A percentile compares a stretch with the other conserved stretches of the same genome.
Conservation (phyloP, 2,797 vertebrate genomes). For the Takifugu rubripes region DNA sequence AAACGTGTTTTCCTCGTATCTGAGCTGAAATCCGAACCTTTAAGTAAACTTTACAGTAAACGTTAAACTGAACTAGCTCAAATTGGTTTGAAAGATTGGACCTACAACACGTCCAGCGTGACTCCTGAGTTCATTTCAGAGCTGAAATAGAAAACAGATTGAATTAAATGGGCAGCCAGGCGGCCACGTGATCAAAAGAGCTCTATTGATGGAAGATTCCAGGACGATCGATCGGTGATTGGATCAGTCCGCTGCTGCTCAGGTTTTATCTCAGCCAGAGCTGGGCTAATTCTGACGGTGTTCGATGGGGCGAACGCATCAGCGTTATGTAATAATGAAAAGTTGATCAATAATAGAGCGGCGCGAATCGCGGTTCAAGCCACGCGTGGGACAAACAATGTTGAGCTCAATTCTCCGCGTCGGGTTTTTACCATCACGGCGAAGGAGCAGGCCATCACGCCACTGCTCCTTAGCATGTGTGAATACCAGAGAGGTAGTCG, state of each 20-base stretch:
- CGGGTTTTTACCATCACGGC: no score
- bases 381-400: no score
- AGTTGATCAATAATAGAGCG: background rate
- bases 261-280: conserved; percentile 42
- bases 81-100: no score
- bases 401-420: no score
- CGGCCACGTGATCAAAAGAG: conserved; percentile 44
- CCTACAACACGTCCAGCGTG: background rate
- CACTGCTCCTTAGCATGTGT: no score
- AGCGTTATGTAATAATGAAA: conserved; percentile 8
- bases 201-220: conserved; percentile 39
- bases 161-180: conserved; percentile 44
- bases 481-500: no score
- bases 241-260: conserved; percentile 21
- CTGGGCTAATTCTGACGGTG: conserved; percentile 33
- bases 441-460: no score
- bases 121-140: conserved; percentile 30
- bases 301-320: background rate
- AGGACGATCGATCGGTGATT: conserved; percentile 36
- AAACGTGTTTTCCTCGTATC: no score
- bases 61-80: conserved; percentile 3
- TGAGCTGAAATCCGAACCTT: no score
- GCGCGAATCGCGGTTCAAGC: background rate
- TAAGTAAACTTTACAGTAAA: no score
- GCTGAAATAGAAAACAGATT: conserved; percentile 56